A percentile compares a stretch with the other conserved stretches of the same genome.
phyloP scores from a whole-genome alignment of 2,113 vertebrate species.

The Mystacornis crossleyi region DNA sequence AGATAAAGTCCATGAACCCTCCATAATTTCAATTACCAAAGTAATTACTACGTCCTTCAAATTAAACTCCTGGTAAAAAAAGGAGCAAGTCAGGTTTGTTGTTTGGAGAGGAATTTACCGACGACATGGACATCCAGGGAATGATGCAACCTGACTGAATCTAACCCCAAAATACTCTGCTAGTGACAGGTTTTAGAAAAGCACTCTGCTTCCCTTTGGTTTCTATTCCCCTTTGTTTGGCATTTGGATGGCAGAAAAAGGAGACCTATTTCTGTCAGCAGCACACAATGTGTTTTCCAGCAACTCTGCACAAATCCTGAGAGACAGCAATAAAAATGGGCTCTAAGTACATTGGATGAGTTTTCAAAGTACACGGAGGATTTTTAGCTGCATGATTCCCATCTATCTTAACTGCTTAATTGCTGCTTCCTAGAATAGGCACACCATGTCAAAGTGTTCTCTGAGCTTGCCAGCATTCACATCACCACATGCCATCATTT shows the following conservation, averaged over 20 bases:
- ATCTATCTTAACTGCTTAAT: slow-evolving; percentile 8
- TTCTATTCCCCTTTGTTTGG: slow-evolving; percentile 40
- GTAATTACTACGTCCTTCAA: neutral
- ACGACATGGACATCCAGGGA: neutral
- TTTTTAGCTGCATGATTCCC: neutral
- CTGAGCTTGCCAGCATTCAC: neutral
- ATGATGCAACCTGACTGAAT: neutral
- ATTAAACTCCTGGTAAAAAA: neutral
- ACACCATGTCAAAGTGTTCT: neutral
- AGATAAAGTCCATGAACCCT: neutral
- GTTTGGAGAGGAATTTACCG: neutral
- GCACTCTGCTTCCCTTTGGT: slow-evolving; percentile 31
- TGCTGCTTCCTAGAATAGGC: neutral
- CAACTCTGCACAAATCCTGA: neutral
- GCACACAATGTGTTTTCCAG: neutral
- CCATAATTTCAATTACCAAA: neutral
- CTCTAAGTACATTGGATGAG: neutral
- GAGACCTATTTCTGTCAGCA: slow-evolving; percentile 20
- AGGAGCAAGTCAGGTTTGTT: neutral
- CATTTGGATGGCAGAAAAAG: slow-evolving; percentile 35
- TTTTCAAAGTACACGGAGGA: neutral
- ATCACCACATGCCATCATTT: slow-evolving; percentile 9
- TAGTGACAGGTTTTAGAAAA: slow-evolving; percentile 62
- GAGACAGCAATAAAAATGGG: neutral
- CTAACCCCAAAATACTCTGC: slow-evolving; percentile 34